These are phyloP conservation scores for Drosophila nasuta DNA, from an alignment of 1,140 invertebrate species.

Conservation along the genomic window DNA sequence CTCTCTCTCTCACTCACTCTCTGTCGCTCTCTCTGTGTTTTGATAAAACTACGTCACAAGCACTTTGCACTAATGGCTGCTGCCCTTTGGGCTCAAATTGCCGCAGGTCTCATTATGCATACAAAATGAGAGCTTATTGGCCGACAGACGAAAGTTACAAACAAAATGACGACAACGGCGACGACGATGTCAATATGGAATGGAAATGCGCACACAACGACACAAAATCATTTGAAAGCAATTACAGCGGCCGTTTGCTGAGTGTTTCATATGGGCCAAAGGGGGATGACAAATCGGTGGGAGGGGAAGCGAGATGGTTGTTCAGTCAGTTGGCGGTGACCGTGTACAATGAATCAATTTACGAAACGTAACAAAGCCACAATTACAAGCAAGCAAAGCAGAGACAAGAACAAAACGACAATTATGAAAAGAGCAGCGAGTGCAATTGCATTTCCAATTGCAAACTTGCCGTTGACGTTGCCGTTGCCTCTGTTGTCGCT, in stretches of 20 bases:
- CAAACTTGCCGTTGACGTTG: slow-evolving; percentile 22
- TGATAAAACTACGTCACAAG: slow-evolving; percentile 14
- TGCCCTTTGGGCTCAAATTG: slow-evolving; percentile 59
- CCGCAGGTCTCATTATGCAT: slow-evolving; percentile 77
- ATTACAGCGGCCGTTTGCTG: slow-evolving; percentile 57
- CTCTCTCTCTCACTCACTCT: no score
- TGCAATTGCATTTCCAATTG: slow-evolving; percentile 77
- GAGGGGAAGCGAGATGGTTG: neutral
- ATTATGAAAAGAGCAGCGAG: slow-evolving; percentile 67
- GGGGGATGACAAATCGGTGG: neutral
- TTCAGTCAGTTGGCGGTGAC: slow-evolving; percentile 53
- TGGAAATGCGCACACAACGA: slow-evolving; percentile 77
- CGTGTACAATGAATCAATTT: slow-evolving; percentile 81
- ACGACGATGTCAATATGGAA: slow-evolving; percentile 68
- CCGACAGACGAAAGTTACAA: slow-evolving; percentile 37
- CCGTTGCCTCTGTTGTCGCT: slow-evolving; percentile 45
- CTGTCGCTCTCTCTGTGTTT: neutral
- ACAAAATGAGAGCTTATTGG: slow-evolving; percentile 76
- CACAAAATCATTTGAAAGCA: slow-evolving; percentile 83
- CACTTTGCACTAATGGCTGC: slow-evolving; percentile 70
- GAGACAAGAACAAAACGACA: slow-evolving; percentile 53
- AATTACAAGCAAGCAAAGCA: slow-evolving; percentile 64
- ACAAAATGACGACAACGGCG: slow-evolving; percentile 45
- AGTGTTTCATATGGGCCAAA: neutral
- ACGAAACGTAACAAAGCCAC: slow-evolving; percentile 81